Percentiles rank a stretch among this genome's conserved stretches.
These are phyloP conservation scores for Lissocephala sabroskyi DNA, from an alignment of 2,888 invertebrate genomes.

Conservation along the genomic window DNA sequence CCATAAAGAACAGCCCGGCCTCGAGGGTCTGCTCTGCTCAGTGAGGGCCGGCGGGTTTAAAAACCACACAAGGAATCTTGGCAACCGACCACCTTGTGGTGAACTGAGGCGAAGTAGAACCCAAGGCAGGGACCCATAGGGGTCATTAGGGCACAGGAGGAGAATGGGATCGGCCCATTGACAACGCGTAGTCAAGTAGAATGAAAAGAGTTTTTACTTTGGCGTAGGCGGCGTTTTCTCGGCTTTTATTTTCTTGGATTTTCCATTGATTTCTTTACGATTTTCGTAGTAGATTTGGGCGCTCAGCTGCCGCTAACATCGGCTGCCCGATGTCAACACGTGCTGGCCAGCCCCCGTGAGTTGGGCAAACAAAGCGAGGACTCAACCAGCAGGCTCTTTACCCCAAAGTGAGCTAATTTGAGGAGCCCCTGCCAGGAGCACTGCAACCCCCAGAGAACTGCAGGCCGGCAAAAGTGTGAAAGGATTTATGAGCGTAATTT, in stretches of 20 bases:
- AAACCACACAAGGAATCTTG: too few relatives aligned
- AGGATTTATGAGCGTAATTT: constrained; percentile 68
- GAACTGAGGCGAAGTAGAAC: constrained; percentile 37
- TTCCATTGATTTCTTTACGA: too few relatives aligned
- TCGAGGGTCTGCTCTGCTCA: too few relatives aligned
- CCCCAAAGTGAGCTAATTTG: constrained; percentile 68
- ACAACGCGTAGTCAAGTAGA: constrained; percentile 51
- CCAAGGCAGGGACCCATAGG: constrained; percentile 29
- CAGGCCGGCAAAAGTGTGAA: constrained; percentile 57
- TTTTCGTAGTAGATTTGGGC: too few relatives aligned
- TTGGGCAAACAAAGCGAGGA: background rate
- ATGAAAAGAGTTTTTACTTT: background rate
- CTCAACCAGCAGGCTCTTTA: constrained; percentile 49
- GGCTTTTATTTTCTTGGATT: too few relatives aligned
- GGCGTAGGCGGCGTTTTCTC: too few relatives aligned
- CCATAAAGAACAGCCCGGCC: constrained; percentile 41
- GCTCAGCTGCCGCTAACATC: constrained; percentile 24
- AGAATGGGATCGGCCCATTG: constrained; percentile 21
- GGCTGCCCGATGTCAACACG: too few relatives aligned
- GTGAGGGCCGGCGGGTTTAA: too few relatives aligned
- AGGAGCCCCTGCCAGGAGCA: constrained; percentile 45
- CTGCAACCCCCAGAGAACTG: constrained; percentile 43
- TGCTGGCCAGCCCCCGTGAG: constrained; percentile 1
- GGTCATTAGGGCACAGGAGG: constrained; percentile 42
- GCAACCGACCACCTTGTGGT: constrained; percentile 43